Evolutionary conservation across 2,888 invertebrate species (phyloP), one percentile per base, ranked within the genome.

Genomic region (Agrotis segetum): DNA sequence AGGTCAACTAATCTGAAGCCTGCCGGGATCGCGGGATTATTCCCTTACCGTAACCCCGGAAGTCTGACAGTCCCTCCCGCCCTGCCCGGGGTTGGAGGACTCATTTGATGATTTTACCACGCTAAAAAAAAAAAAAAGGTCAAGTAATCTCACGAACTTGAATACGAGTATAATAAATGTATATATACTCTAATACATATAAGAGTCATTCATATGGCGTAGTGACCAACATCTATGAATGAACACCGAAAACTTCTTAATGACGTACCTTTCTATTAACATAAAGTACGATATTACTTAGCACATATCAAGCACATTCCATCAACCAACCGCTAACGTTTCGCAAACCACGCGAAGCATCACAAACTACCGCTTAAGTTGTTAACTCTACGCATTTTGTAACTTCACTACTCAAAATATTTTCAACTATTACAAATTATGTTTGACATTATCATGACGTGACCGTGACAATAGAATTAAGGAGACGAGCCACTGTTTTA

Each of bases 391-490:
- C 75, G 58, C 66, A 78, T 85, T 84, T 85, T 81, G 84, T 79
- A 84, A 84, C 78, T 34, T 74, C 66, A 59, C 77, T 68, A 65
- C 79, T 74, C 76, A 84, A 84, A 85, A 85, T 85, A 85, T 82
- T 82, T 79, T 84, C 69, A 67, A 75, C 82, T 77, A 82, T 83
- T 83, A 79, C 85, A 79, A 85, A 85, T 74, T 80, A 74, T 78
- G 80, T 85, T 82, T 81, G 84, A 82, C 85, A 85, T 81, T 85
- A 85, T 79, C 78, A 70, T 77, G 72, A 80, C 82, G 85, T 85
- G 85, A 77, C 82, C 85, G 63, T 85, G 84, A 84, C 85, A 83
- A 85, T 85, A 83, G 75, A 74, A 61, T 65, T 53, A 58, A 21
- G 47, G 40, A n/a, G 59, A 73, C 47, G 78, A 66, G 74, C 77